Conservation (phyloP, 2,888 invertebrate species). For the Clunio marinus region DNA sequence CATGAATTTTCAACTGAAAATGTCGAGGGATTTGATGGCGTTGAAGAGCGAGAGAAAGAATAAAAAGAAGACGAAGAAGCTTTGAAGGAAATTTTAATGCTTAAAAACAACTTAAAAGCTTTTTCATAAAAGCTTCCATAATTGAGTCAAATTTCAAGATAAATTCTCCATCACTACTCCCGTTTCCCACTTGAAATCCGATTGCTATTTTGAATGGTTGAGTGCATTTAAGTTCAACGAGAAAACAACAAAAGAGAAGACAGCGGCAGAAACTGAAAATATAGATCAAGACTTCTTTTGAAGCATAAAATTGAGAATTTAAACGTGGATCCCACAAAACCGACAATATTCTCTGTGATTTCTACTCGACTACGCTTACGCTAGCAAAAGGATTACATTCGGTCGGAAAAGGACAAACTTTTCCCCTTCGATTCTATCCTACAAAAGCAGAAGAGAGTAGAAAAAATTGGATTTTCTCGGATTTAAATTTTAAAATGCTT, state of each 20-base stretch:
- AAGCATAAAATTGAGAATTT: neutral
- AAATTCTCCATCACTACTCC: neutral
- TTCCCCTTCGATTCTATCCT: neutral
- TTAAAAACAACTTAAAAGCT: neutral
- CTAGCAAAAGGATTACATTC: constrained; percentile 20
- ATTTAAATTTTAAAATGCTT: constrained; percentile 13
- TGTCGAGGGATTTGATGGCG: neutral
- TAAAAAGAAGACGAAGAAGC: neutral
- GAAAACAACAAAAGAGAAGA: neutral
- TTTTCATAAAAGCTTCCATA: neutral
- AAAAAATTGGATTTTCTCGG: neutral
- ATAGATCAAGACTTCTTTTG: neutral
- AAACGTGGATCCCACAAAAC: neutral
- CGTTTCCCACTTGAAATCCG: neutral
- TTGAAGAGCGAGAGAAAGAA: too few relatives aligned
- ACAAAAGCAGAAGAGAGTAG: too few relatives aligned
- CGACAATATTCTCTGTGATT: neutral
- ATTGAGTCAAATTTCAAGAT: neutral
- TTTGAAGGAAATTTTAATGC: neutral
- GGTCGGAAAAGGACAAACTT: constrained; percentile 23
- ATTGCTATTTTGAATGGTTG: neutral
- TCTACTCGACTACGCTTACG: too few relatives aligned
- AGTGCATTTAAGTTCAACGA: neutral
- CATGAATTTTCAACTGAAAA: neutral
- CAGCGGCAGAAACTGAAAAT: too few relatives aligned